These are phyloP conservation scores for Apistogramma diplotaenia DNA, from an alignment of 2,113 vertebrate genomes.

Conservation along the genomic window DNA sequence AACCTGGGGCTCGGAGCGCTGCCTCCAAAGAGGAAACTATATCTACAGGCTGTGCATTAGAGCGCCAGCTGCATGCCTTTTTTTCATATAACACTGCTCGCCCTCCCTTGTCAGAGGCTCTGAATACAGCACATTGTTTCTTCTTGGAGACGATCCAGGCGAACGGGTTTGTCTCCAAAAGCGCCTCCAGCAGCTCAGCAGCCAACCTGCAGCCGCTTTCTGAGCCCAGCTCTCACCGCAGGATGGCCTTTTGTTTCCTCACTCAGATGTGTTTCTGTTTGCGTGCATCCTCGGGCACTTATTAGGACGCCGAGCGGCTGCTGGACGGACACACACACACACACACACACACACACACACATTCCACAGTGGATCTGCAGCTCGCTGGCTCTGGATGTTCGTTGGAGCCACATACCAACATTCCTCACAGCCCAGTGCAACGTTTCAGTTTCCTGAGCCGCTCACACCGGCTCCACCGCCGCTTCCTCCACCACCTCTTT, in stretches of 20 bases:
- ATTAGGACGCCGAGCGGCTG: constrained; percentile 45
- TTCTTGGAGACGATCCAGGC: constrained; percentile 66
- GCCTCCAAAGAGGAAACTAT: constrained; percentile 28
- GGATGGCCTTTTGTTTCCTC: constrained; percentile 16
- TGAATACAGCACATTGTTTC: constrained; percentile 73
- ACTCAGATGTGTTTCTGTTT: constrained; percentile 12
- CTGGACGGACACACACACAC: constrained; percentile 4
- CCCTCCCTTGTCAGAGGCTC: constrained; percentile 34
- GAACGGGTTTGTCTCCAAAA: constrained; percentile 60
- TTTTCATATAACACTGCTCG: constrained; percentile 7
- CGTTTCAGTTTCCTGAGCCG: constrained; percentile 53
- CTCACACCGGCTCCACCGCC: constrained; percentile 22
- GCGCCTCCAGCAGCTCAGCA: constrained; percentile 53
- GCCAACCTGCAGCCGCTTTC: constrained; percentile 49
- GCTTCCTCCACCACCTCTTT: constrained; percentile 10
- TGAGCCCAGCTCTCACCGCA: constrained; percentile 28
- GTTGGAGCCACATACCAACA: constrained; percentile 63
- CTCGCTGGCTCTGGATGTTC: constrained; percentile 44
- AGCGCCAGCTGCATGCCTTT: constrained; percentile 49
- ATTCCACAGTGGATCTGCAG: constrained; percentile 63
- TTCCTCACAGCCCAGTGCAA: constrained; percentile 58
- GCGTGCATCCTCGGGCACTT: constrained; percentile 27
- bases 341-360: constrained; percentile 34
- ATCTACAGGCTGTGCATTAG: constrained; percentile 43
- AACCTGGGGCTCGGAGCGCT: background rate